phyloP scores from a whole-genome alignment of 2,888 invertebrate species.

The Tetheella fluctuosa region DNA sequence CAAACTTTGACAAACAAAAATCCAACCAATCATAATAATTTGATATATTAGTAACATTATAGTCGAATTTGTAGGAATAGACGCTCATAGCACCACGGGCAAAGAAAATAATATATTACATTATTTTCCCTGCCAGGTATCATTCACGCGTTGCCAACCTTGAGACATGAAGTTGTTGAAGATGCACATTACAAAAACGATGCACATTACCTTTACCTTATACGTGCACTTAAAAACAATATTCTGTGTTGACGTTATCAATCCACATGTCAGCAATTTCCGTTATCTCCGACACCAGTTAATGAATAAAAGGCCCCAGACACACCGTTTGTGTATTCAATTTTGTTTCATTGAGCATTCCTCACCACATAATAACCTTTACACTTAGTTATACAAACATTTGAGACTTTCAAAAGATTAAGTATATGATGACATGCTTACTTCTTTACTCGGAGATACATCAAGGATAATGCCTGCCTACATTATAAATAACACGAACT shows the following conservation, averaged over 20 bases:
- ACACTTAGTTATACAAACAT: not conserved
- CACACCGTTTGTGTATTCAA: conserved; percentile 36
- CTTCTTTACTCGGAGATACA: not conserved
- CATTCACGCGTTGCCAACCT: too few relatives aligned
- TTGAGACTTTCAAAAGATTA: not conserved
- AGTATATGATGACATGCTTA: not conserved
- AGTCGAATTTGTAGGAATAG: too few relatives aligned
- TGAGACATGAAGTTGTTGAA: too few relatives aligned
- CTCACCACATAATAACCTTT: not conserved
- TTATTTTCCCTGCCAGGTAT: too few relatives aligned
- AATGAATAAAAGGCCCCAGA: conserved; percentile 55
- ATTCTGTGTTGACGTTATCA: conserved; percentile 33
- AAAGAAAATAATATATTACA: too few relatives aligned
- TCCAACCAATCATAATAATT: too few relatives aligned
- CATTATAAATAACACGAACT: not conserved
- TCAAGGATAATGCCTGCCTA: not conserved
- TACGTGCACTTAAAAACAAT: not conserved
- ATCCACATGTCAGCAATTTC: conserved; percentile 46
- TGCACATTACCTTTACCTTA: too few relatives aligned
- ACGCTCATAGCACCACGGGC: too few relatives aligned
- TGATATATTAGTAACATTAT: too few relatives aligned
- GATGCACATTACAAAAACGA: too few relatives aligned
- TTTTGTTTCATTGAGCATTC: conserved; percentile 25
- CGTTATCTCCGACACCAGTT: conserved; percentile 54
- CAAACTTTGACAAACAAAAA: too few relatives aligned